Percentiles rank a stretch among this genome's conserved stretches.
These are phyloP conservation scores for Ectobius pallidus DNA, from an alignment of 2,888 invertebrate genomes.

Conservation along the genomic window DNA sequence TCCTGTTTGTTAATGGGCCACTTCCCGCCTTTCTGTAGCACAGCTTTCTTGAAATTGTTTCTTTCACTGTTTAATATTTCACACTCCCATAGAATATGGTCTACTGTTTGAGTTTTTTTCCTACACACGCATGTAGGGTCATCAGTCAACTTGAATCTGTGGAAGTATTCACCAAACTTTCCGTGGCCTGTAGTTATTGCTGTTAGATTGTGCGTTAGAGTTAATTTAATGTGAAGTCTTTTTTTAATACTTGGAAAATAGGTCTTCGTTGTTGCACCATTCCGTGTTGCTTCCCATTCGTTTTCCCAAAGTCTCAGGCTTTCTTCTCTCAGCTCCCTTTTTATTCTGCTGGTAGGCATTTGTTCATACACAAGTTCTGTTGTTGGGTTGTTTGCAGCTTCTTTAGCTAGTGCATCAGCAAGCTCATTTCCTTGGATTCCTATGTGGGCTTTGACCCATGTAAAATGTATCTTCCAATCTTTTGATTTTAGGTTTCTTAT, in stretches of 20 bases:
- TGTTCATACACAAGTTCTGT: neutral
- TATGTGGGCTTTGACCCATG: neutral
- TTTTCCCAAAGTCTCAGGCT: neutral
- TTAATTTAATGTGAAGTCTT: neutral
- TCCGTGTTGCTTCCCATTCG: neutral
- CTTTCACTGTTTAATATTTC: neutral
- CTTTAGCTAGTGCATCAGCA: neutral
- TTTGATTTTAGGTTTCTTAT: neutral
- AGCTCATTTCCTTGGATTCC: neutral
- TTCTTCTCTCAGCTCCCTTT: neutral
- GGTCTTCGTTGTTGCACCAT: neutral
- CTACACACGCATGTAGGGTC: neutral
- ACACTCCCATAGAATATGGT: neutral
- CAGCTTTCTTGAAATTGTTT: neutral
- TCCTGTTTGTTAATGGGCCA: neutral
- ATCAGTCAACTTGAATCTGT: neutral
- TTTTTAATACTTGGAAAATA: neutral
- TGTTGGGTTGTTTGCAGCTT: neutral
- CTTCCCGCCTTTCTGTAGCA: neutral
- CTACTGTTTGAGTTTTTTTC: conserved; percentile 3
- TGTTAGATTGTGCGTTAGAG: neutral
- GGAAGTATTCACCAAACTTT: neutral
- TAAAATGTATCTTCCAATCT: neutral
- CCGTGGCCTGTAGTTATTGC: neutral
- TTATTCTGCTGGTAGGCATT: neutral